Evolutionary conservation across 1,140 invertebrate genomes (phyloP), one percentile per base, ranked within the genome.

Genomic region (Zaprionus tsacasi): DNA sequence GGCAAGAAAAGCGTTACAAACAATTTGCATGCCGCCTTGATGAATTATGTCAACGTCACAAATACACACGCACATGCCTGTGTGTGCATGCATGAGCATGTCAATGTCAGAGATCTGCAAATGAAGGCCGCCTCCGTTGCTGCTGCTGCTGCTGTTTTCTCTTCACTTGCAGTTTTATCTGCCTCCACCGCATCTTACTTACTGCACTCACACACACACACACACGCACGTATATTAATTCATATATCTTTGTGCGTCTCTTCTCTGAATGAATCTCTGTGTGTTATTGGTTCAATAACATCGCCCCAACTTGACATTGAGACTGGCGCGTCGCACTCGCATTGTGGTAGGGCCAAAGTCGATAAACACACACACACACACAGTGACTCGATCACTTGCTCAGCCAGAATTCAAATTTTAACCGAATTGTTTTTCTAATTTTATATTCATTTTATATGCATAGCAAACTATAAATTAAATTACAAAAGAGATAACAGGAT

Each of bases 91-190:
- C 40, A 33, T 65, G 60, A 57, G 56, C 59, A 85, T 69, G 87
- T 87, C 82, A 86, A 86, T 86, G 82, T 87, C 82, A 87, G 82
- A 70, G 82, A 77, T 85, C 81, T 71, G 38, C 61, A 55, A 55
- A 48, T 78, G 81, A 82, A 82, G 81, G 81, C 82, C 81, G 68
- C 70, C 79, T 79, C 76, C 68, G 69, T 66, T 40, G 71, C 61
- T 74, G 72, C 63, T 79, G 45, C 55, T 67, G 48, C 67, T 48
- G 65, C 60, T 67, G 58, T 74, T 78, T 77, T 81, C 78, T 65
- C 66, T 57, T 64, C 70, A 70, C 64, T 72, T 61, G 70, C 61
- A 64, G 77, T 72, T 87, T 78, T 85, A 86, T 85, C 78, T 87
- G 60, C 60, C 27, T 30, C 25, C 0, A 21, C 69, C 13, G 59